Percentiles rank a stretch among this genome's conserved stretches.
These are phyloP conservation scores for Trachymyrmex septentrionalis DNA, from an alignment of 1,140 invertebrate species.

Conservation along the genomic window DNA sequence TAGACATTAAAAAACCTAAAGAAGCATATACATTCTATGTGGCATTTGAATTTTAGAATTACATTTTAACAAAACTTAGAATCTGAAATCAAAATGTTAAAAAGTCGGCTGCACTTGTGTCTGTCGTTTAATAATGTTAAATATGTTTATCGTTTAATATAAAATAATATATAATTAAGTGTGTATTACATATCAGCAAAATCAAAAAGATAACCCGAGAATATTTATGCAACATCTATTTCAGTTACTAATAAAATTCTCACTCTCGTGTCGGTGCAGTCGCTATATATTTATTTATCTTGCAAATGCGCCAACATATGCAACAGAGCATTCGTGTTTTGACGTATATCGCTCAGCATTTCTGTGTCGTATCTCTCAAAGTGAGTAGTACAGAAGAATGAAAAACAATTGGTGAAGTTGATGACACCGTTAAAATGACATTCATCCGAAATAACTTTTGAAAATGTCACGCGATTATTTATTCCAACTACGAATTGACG, in stretches of 20 bases:
- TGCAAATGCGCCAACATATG: conserved; percentile 57
- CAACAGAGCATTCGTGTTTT: conserved; percentile 40
- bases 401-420: conserved; percentile 41
- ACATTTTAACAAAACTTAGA: background rate
- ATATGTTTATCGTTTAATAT: conserved; percentile 20
- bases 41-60: background rate
- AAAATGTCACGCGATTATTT: conserved; percentile 31
- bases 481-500: background rate
- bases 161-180: conserved; percentile 39
- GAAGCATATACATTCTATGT: background rate
- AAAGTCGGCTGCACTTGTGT: background rate
- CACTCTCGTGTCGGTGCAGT: background rate
- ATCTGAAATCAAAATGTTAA: background rate
- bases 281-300: conserved; percentile 52
- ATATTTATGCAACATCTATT: conserved; percentile 67
- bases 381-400: conserved; percentile 18
- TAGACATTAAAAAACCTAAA: background rate
- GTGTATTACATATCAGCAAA: conserved; percentile 3
- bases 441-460: background rate
- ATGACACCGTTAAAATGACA: background rate
- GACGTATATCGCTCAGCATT: conserved; percentile 34
- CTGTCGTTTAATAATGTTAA: too few species aligned
- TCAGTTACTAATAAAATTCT: conserved; percentile 56
- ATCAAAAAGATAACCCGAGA: conserved; percentile 22
- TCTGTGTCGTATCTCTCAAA: conserved; percentile 21